Evolutionary conservation across 1,140 invertebrate genomes (phyloP).

Genomic region (Propsilocerus akamusi): DNA sequence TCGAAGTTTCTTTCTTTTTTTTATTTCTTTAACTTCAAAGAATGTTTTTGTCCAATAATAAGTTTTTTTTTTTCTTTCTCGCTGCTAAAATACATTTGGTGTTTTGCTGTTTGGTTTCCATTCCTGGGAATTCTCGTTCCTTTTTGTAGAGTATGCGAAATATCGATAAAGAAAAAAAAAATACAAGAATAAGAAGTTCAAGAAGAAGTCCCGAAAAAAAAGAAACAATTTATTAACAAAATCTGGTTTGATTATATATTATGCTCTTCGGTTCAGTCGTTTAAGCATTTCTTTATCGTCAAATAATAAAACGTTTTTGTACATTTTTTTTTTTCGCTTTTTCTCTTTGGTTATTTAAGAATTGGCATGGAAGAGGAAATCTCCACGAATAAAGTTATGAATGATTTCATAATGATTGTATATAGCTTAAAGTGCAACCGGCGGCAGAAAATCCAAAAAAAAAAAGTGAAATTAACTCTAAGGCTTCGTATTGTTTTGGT

Average conservation of each 20-base stretch:
- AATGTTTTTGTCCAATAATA: background rate
- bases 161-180: background rate
- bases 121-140: background rate
- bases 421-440: background rate
- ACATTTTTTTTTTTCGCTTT: background rate
- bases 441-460: background rate
- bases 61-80: too few species aligned
- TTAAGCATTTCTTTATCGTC: background rate
- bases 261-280: background rate
- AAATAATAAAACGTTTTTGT: background rate
- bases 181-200: background rate
- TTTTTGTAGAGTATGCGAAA: background rate
- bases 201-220: too few species aligned
- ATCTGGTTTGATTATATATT: background rate
- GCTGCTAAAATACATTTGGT: background rate
- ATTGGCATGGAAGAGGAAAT: too few species aligned
- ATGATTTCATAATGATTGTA: slow-evolving; percentile 2
- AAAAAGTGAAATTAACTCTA: background rate
- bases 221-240: slow-evolving; percentile 3
- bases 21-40: background rate
- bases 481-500: background rate
- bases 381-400: too few species aligned
- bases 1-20: background rate
- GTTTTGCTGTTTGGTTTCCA: background rate
- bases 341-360: background rate